Conservation (phyloP, 2,113 vertebrate genomes). For the Menidia beryllina region DNA sequence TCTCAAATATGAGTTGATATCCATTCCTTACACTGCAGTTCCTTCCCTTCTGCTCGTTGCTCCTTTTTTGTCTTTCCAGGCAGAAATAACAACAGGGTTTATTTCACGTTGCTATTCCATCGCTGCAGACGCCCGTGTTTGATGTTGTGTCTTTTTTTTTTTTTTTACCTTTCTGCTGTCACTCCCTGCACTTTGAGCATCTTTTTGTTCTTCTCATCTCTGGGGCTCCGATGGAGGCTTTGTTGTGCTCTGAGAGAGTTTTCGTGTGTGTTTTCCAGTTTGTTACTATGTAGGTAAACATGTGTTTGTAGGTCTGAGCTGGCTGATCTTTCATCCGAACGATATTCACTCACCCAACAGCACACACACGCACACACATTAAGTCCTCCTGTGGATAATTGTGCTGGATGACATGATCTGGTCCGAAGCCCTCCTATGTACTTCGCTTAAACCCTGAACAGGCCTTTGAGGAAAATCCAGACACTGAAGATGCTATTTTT, state of each 20-base stretch:
- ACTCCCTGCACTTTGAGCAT: constrained; percentile 40
- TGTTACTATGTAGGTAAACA: neutral
- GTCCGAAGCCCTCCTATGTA: neutral
- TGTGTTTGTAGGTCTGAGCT: constrained; percentile 5
- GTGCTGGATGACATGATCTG: constrained; percentile 5
- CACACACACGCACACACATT: neutral
- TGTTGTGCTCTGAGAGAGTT: constrained; percentile 21
- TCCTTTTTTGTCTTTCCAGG: constrained; percentile 32
- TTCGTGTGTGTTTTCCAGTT: neutral
- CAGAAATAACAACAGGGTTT: constrained; percentile 34
- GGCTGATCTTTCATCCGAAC: constrained; percentile 27
- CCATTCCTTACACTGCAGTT: neutral
- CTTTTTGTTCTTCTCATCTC: constrained; percentile 53
- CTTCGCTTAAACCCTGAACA: neutral
- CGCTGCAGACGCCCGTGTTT: constrained; percentile 44
- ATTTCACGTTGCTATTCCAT: constrained; percentile 45
- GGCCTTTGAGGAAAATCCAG: neutral
- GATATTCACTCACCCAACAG: constrained; percentile 18
- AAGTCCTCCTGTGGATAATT: neutral
- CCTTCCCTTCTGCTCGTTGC: neutral
- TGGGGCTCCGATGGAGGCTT: constrained; percentile 43
- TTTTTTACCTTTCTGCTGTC: constrained; percentile 51
- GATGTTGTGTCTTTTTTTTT: constrained; percentile 29
- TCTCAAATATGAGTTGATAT: constrained; percentile 23
- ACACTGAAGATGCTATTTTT: neutral